Conservation (phyloP, 1,140 invertebrate species). For the Tetramorium simillimum region DNA sequence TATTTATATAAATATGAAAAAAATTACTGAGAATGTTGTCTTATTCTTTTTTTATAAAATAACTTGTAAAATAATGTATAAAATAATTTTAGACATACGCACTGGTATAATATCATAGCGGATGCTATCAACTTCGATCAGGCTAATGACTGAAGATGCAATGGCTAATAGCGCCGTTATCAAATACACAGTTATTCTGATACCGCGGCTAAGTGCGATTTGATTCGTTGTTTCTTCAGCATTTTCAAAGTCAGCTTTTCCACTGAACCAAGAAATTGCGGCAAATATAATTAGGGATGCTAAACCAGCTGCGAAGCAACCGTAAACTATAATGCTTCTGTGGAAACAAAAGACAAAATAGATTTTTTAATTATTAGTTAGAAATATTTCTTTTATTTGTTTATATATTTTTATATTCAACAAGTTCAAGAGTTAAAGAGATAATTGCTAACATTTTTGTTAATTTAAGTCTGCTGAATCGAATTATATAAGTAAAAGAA, state of each 20-base stretch:
- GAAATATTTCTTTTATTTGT: not conserved
- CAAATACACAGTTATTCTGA: slow-evolving; percentile 79
- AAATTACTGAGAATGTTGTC: not conserved
- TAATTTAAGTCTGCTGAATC: not conserved
- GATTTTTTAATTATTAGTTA: not conserved
- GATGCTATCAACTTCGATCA: slow-evolving; percentile 73
- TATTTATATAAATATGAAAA: not conserved
- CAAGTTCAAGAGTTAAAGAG: not conserved
- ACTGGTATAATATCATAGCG: slow-evolving; percentile 56
- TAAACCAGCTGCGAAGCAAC: slow-evolving; percentile 79
- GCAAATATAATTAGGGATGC: slow-evolving; percentile 77
- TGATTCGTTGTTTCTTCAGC: not conserved
- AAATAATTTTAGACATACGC: slow-evolving; percentile 35
- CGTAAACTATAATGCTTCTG: slow-evolving; percentile 80
- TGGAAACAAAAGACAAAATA: slow-evolving; percentile 22
- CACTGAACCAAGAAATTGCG: slow-evolving; percentile 78
- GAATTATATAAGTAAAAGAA: not conserved
- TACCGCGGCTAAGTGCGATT: slow-evolving; percentile 70
- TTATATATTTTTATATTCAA: not conserved
- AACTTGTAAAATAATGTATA: not conserved
- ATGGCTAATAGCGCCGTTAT: slow-evolving; percentile 78
- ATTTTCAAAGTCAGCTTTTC: slow-evolving; percentile 18
- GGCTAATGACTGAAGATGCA: slow-evolving; percentile 78
- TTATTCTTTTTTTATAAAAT: not conserved
- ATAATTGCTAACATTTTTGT: not conserved